phyloP scores from a whole-genome alignment of 2,888 invertebrate genomes.

The Drosophila melanosoma region DNA sequence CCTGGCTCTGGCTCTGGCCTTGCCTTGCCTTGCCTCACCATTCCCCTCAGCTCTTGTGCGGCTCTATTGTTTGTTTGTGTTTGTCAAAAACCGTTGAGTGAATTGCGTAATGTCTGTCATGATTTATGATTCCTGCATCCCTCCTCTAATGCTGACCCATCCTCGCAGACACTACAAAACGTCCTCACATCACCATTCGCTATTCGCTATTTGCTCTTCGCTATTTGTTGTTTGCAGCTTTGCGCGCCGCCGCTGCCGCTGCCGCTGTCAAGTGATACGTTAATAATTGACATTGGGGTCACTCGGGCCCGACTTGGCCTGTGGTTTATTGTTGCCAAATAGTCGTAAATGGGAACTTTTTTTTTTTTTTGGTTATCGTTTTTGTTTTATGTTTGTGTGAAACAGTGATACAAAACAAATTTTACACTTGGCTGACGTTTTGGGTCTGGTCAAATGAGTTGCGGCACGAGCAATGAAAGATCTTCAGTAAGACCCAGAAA shows the following conservation, averaged over 20 bases:
- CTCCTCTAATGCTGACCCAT: constrained; percentile 57
- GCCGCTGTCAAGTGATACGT: constrained; percentile 83
- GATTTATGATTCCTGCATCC: constrained; percentile 72
- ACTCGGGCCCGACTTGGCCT: constrained; percentile 62
- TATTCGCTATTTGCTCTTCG: constrained; percentile 75
- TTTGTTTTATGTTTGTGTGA: constrained; percentile 12
- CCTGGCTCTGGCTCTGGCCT: too few species aligned
- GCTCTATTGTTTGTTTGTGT: constrained; percentile 72
- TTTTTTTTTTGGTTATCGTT: constrained; percentile 5
- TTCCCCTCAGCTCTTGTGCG: constrained; percentile 37
- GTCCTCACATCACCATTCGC: constrained; percentile 67
- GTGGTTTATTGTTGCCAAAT: constrained; percentile 72
- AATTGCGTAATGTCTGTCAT: constrained; percentile 65
- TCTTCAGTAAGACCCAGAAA: constrained; percentile 1
- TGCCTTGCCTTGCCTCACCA: constrained; percentile 16
- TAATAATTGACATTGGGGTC: constrained; percentile 84
- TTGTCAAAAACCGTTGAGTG: constrained; percentile 78
- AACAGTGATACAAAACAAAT: constrained; percentile 68
- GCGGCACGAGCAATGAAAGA: constrained; percentile 43
- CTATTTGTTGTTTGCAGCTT: constrained; percentile 78
- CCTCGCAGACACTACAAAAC: constrained; percentile 18
- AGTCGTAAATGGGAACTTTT: constrained; percentile 48
- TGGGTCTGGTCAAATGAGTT: constrained; percentile 49
- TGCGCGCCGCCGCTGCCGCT: constrained; percentile 60
- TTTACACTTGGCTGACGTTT: constrained; percentile 67